phyloP scores from a whole-genome alignment of 2,797 vertebrate genomes.

The Manis crassicaudata region DNA sequence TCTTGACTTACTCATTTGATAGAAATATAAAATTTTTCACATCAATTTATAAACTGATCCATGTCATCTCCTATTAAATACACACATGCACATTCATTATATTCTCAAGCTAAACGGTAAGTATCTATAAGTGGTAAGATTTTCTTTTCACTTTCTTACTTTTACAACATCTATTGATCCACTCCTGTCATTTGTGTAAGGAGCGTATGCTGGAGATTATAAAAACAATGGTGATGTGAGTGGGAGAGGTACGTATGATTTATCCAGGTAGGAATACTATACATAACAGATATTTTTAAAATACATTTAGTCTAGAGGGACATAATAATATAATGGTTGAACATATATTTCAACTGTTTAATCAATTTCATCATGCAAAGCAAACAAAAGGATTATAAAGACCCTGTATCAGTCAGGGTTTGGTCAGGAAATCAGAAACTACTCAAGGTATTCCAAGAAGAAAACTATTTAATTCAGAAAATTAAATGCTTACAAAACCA shows the following conservation, averaged over 20 bases:
- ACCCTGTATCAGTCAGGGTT: not conserved
- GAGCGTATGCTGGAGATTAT: not conserved
- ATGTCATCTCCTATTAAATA: not conserved
- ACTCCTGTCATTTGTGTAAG: slow-evolving; percentile 40
- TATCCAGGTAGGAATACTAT: not conserved
- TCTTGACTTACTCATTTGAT: slow-evolving; percentile 30
- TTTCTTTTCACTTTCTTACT: slow-evolving; percentile 47
- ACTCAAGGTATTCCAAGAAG: slow-evolving; percentile 29
- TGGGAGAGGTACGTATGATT: not conserved
- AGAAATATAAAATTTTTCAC: slow-evolving; percentile 21
- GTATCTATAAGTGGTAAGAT: slow-evolving; percentile 40
- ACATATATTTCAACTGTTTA: slow-evolving; percentile 49
- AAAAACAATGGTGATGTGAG: slow-evolving; percentile 4
- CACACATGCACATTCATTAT: not conserved
- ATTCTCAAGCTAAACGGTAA: slow-evolving; percentile 49
- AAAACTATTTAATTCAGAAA: slow-evolving; percentile 42
- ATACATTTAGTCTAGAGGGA: not conserved
- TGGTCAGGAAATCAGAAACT: slow-evolving; percentile 44
- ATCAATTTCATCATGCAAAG: slow-evolving; percentile 49
- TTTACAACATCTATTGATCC: not conserved
- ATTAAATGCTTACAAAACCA: slow-evolving; percentile 36
- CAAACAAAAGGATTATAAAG: slow-evolving; percentile 31
- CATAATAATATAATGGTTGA: not conserved
- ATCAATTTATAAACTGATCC: slow-evolving; percentile 38
- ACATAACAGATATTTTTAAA: not conserved